Percentiles rank a stretch among this genome's conserved stretches.
Evolutionary conservation across 2,888 invertebrate genomes (phyloP).

Genomic region (Diaphora mendica): DNA sequence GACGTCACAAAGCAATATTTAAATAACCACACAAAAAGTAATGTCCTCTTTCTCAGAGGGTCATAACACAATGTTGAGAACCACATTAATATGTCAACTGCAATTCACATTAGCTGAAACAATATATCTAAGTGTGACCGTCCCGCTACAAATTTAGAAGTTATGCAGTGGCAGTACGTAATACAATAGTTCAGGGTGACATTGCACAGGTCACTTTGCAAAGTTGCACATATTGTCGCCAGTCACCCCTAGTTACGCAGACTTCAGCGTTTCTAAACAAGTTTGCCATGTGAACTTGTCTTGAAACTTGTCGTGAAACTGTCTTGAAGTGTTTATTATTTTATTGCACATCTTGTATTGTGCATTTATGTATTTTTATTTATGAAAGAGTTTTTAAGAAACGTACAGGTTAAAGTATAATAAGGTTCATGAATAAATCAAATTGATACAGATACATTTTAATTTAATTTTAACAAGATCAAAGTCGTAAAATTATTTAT

Average conservation of each 20-base stretch:
- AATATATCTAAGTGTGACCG: slow-evolving; percentile 9
- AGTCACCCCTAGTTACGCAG: neutral
- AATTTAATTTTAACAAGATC: no score
- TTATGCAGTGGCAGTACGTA: slow-evolving; percentile 15
- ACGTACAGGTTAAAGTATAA: neutral
- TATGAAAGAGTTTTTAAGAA: no score
- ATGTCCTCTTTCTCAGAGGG: neutral
- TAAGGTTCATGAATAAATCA: neutral
- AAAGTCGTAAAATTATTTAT: no score
- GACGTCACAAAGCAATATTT: neutral
- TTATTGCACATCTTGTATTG: neutral
- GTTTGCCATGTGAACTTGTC: neutral
- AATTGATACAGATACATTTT: no score
- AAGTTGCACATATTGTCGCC: neutral
- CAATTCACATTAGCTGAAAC: slow-evolving; percentile 1
- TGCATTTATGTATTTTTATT: neutral
- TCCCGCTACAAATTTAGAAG: slow-evolving; percentile 27
- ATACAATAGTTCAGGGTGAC: slow-evolving; percentile 19
- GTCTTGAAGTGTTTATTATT: neutral
- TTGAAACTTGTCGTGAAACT: neutral
- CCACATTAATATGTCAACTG: slow-evolving; percentile 3
- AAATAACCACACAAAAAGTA: neutral
- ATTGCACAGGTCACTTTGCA: slow-evolving; percentile 10
- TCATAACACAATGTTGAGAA: neutral
- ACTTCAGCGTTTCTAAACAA: slow-evolving; percentile 1